These are phyloP conservation scores for Microcebus griseorufus DNA, from an alignment of 2,113 vertebrate genomes.

Conservation along the genomic window DNA sequence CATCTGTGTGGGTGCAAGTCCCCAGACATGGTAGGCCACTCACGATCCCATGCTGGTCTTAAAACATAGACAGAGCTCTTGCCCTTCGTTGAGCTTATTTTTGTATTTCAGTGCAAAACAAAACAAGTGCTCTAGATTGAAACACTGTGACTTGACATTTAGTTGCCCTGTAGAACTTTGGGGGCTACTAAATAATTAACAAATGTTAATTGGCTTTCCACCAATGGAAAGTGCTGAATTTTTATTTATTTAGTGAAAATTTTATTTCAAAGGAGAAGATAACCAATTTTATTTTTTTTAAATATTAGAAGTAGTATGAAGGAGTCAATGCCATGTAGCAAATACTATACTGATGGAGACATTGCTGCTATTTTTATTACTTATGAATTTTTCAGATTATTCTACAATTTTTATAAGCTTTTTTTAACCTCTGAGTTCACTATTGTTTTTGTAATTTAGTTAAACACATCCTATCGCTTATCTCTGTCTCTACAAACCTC, in stretches of 20 bases:
- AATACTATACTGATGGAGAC: background rate
- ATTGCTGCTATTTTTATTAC: background rate
- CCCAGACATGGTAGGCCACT: background rate
- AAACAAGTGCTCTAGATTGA: background rate
- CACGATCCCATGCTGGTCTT: background rate
- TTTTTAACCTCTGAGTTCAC: background rate
- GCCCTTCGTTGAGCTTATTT: background rate
- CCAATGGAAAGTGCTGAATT: background rate
- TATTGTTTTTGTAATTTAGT: background rate
- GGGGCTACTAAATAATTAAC: no score
- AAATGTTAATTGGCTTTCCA: background rate
- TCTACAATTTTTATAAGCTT: background rate
- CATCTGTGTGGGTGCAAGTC: background rate
- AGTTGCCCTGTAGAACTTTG: background rate
- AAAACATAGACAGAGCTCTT: no score
- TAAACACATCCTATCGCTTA: background rate
- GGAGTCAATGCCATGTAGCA: background rate
- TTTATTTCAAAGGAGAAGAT: conserved; percentile 31
- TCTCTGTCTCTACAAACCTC: background rate
- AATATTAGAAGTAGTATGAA: background rate
- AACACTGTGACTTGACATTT: background rate
- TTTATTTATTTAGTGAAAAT: conserved; percentile 35
- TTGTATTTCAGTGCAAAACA: background rate
- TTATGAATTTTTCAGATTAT: background rate
- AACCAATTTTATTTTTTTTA: background rate